These are phyloP conservation scores for Rotaria magnacalcarata DNA, from an alignment of 2,888 invertebrate species.

Conservation along the genomic window DNA sequence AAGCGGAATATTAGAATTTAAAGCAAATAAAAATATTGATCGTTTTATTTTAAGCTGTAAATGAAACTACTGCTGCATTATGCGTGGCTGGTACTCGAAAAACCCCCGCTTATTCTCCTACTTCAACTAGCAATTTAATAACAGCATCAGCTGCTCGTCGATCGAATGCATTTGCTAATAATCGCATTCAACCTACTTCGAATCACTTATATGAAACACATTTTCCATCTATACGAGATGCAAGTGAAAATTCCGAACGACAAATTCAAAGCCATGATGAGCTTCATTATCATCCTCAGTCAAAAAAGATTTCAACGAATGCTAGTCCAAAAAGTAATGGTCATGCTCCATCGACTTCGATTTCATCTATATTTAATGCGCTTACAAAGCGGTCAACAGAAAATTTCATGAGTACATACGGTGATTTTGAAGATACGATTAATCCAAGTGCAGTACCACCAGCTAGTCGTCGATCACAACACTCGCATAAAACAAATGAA, in stretches of 20 bases:
- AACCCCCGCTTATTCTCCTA: background rate
- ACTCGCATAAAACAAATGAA: background rate
- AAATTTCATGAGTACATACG: background rate
- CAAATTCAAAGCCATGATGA: background rate
- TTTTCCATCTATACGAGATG: background rate
- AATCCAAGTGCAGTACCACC: background rate
- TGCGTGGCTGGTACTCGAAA: background rate
- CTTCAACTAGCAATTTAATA: background rate
- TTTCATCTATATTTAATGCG: background rate
- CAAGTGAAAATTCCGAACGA: background rate
- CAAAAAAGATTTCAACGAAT: background rate
- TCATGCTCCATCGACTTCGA: background rate
- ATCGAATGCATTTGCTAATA: background rate
- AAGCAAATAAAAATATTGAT: too few species aligned
- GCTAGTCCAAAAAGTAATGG: background rate
- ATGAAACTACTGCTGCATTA: slow-evolving; percentile 25
- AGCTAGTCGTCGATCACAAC: background rate
- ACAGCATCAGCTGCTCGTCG: background rate
- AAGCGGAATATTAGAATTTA: too few species aligned
- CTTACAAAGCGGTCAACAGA: slow-evolving; percentile 3
- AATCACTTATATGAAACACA: background rate
- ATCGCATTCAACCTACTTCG: background rate
- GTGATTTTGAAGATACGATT: background rate
- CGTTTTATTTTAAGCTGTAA: background rate
- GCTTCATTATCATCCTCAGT: background rate